Evolutionary conservation across 2,797 vertebrate genomes (phyloP), one percentile per base, ranked within the genome.

Genomic region (Poecile montanus): DNA sequence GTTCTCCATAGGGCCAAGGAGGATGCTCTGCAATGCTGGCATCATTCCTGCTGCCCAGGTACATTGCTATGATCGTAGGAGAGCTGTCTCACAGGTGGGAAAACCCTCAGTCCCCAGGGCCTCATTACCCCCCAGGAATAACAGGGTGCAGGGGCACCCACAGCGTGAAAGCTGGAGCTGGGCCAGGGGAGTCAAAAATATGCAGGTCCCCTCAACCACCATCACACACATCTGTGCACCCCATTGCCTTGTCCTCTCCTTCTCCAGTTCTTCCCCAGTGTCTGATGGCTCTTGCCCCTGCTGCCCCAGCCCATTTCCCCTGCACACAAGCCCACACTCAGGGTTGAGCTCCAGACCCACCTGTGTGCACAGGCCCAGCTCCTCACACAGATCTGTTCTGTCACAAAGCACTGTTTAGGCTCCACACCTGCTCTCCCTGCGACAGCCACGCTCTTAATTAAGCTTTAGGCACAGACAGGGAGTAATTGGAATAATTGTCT

Each of bases 401-500:
- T 3, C 5, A 89, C 51, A 62, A 36, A 85, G 47, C 4, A 0
- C 67, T 66, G 4, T 51, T 86, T 30, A 47, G 63, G 63, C 56
- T 89, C 62, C 82, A 63, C 88, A 91, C n/a, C 75, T 81, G 77
- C 36, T 53, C 81, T 42, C 54, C 57, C 57, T 25, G 2, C 0
- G 0, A 47, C 51, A 57, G 68, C 8, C 38, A 44, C 0, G 0
- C 57, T 47, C 71, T 87, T 88, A 74, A 94, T 68, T 72, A 80
- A 75, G 56, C 51, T 83, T 82, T 32, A 88, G 86, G 76, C 68
- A 82, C 44, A 75, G 58, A 40, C 29, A 48, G 77, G 84, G 83
- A 90, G 50, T 79, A 70, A 84, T 29, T 81, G 67, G 60, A 79
- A 38, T 76, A 60, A 86, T 36, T 86, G 60, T 44, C 74, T 88